These are phyloP conservation scores for Phlogophora meticulosa DNA, from an alignment of 2,888 invertebrate genomes.

Conservation along the genomic window DNA sequence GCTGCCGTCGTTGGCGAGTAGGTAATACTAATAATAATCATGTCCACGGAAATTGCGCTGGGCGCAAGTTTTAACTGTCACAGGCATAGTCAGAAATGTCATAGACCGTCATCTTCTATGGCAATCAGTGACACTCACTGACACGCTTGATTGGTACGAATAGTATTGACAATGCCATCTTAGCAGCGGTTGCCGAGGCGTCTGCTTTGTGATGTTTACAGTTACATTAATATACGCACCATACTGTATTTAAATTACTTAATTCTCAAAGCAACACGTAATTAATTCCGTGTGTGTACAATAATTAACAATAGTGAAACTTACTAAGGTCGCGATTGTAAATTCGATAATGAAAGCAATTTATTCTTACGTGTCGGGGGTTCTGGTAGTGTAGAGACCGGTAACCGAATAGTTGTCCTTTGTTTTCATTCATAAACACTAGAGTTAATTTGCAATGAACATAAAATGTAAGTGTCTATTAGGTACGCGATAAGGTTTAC, in stretches of 20 bases:
- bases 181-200: no score
- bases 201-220: no score
- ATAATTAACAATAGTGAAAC: slow-evolving; percentile 25
- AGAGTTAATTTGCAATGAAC: slow-evolving; percentile 52
- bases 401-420: slow-evolving; percentile 32
- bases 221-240: no score
- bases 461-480: slow-evolving; percentile 40
- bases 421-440: slow-evolving; percentile 50
- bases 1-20: no score
- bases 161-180: no score
- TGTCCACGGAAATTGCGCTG: no score
- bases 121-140: no score
- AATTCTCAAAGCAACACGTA: background rate
- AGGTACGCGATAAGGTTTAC: slow-evolving; percentile 31
- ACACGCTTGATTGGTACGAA: no score
- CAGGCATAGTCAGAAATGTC: no score
- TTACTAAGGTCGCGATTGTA: slow-evolving; percentile 34
- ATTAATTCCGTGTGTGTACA: slow-evolving; percentile 6
- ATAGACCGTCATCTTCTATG: no score
- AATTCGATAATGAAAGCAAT: slow-evolving; percentile 35
- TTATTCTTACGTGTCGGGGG: slow-evolving; percentile 32
- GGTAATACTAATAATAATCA: no score
- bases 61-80: no score
- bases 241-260: background rate
- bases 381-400: slow-evolving; percentile 20